Evolutionary conservation across 2,888 invertebrate species (phyloP).

Genomic region (Agelastica alni): DNA sequence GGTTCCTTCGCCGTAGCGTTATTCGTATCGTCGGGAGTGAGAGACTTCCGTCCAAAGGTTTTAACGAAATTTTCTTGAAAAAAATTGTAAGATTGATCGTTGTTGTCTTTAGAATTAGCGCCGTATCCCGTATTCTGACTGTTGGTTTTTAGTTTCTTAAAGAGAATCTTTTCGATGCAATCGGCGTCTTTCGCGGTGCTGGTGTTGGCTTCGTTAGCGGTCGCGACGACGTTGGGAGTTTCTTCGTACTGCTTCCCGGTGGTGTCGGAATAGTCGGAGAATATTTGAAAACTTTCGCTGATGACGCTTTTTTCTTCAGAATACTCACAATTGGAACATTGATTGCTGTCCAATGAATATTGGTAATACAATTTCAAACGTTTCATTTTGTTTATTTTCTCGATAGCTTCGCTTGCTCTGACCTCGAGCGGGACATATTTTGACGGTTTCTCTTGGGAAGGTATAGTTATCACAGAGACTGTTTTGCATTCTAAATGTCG

Average conservation of each 20-base stretch:
- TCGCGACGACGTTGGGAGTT: not conserved
- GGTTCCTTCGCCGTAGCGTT: not conserved
- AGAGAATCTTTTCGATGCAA: not conserved
- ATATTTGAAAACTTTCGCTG: constrained; percentile 33
- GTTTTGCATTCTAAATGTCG: constrained; percentile 37
- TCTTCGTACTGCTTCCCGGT: not conserved
- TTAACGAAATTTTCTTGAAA: not conserved
- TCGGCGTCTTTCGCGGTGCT: not conserved
- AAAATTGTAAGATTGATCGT: not conserved
- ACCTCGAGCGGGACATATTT: constrained; percentile 7
- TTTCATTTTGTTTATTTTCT: constrained; percentile 34
- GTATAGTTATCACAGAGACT: constrained; percentile 37
- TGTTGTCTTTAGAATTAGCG: no score
- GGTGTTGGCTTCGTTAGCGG: not conserved
- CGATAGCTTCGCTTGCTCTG: constrained; percentile 26
- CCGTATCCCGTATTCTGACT: not conserved
- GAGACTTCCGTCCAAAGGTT: not conserved
- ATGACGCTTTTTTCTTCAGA: constrained; percentile 32
- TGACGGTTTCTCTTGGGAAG: constrained; percentile 24
- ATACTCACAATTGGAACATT: constrained; percentile 16
- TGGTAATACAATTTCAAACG: constrained; percentile 39
- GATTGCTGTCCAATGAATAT: constrained; percentile 32
- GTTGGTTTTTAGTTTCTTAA: not conserved
- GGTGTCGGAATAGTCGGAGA: constrained; percentile 11
- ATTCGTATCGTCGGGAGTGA: not conserved